Base-by-base conservation (phyloP, 2,888 invertebrate species). In the Stictocephala bisonia region DNA sequence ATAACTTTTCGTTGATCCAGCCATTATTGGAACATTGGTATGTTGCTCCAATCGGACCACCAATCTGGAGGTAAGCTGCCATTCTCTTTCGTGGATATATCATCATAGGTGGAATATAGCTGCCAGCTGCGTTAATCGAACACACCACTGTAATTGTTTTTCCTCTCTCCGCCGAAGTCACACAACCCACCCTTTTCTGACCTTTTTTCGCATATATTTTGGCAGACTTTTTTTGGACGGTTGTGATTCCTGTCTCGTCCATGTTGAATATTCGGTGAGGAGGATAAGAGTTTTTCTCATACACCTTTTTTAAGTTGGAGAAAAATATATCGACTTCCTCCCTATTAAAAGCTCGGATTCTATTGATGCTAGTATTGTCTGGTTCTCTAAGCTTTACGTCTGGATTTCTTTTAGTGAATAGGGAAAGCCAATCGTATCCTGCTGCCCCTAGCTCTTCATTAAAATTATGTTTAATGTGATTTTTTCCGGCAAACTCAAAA, bases 21-120 rank as follows among this genome's bases (percentile, higher is more conserved):
- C 70, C 70, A 26, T 70, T 70, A 20, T 56, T 26, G 11, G 70
- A 70, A 53, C 70, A 70, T 20, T 70, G 24, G 35, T 70, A 70
- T 3, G 29, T 20, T 53, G 29, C 15, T 31, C 56, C 70, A 40
- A 24, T 31, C n/a, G 53, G 70, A 11, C 56, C 70, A 70, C 20
- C 80, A 48, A 70, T 70, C 71, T 77, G 35, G 6, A 79, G 74
- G 0, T 76, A 73, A 13, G 82, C 82, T 53, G 82, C 82, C 82
- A 84, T 79, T 71, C 83, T 82, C 76, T 85, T 82, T 24, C 84
- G 67, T 0, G 84, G 84, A 72, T 83, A 85, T 64, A 86, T 84
- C 77, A 85, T 84, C 84, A 86, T 84, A 1, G 85, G 85, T 6
- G 85, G 84, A 31, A 85, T 79, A 76, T 79, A 85, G 13, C 73